phyloP scores from a whole-genome alignment of 2,888 invertebrate species.

The Drosophila macrospina region DNA sequence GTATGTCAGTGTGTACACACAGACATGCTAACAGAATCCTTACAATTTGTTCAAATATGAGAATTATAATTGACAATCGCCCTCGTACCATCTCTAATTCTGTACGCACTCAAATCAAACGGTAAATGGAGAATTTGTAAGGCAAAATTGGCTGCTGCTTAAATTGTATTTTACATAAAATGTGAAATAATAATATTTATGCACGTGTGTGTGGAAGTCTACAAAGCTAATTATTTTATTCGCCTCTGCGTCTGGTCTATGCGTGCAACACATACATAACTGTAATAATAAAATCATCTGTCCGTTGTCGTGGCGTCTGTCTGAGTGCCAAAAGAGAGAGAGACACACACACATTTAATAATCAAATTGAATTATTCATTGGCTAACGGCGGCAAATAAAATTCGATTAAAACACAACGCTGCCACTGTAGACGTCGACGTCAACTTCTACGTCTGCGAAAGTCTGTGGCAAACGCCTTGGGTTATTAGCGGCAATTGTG shows the following conservation, averaged over 20 bases:
- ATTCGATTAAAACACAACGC: constrained; percentile 75
- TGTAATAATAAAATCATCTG: constrained; percentile 69
- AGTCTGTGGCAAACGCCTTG: constrained; percentile 60
- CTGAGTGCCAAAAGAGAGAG: constrained; percentile 14
- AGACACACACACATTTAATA: constrained; percentile 64
- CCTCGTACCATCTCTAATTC: background rate
- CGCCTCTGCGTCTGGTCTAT: constrained; percentile 42
- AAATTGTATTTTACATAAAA: constrained; percentile 25
- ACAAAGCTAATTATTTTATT: constrained; percentile 54
- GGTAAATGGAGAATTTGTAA: constrained; percentile 21
- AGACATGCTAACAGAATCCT: constrained; percentile 5
- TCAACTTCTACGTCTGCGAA: constrained; percentile 27
- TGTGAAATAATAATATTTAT: constrained; percentile 25
- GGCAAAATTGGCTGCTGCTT: constrained; percentile 13
- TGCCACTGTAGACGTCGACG: constrained; percentile 26
- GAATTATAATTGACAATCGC: constrained; percentile 24
- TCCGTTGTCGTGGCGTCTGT: constrained; percentile 37
- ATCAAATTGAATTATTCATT: constrained; percentile 81
- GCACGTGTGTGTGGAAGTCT: constrained; percentile 6
- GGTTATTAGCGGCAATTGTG: constrained; percentile 80
- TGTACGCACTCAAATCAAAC: constrained; percentile 21
- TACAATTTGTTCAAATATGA: constrained; percentile 10
- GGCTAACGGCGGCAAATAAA: constrained; percentile 81
- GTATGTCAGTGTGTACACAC: background rate
- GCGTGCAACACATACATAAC: constrained; percentile 73